Evolutionary conservation across 2,888 invertebrate genomes (phyloP), one percentile per base, ranked within the genome.

Genomic region (Teleiodes luculella): DNA sequence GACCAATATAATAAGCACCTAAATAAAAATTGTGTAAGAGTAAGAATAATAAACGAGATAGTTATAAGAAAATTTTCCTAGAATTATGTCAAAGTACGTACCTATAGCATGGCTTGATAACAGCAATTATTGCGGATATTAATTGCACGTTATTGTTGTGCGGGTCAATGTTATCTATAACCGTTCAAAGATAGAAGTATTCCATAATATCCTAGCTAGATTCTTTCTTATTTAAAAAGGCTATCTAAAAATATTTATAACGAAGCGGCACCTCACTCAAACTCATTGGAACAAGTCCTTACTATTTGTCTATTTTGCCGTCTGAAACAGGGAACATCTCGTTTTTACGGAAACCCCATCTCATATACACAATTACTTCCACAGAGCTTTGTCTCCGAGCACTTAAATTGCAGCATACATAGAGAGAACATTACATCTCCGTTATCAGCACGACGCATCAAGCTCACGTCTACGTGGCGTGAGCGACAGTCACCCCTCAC

Each of bases 401-500:
- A 28, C 24, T 52, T 45, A 52, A 45, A 36, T 14, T 52, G 45
- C 35, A 52, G 24, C 18, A 31, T 45, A 24, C 43, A 43, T n/a
- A 43, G 24, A 24, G 7, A 43, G 24, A 43, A 36, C 39, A 16
- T 43, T 33, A 11, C 43, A 48, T 48, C 48, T 48, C 30, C 6
- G 13, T 14, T 53, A 79, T 81, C 80, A 61, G 65, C 79, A 79
- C 80, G 80, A 70, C 62, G 52, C 59, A 83, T 83, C 83, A 57
- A 39, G 30, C 48, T 57, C 83, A 82, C 83, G 83, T 78, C 67
- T 18, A n/a, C 3, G 46, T 57, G 56, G 55, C 67, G 66, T 67
- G 68, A 59, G 53, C 3, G 7, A 20, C 51, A 30, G 36, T 36
- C 53, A 45, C 52, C 53, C 35, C 16, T 37, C 31, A 48, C 33